Base-by-base conservation (phyloP, 2,113 vertebrate species). In the Ictalurus furcatus region DNA sequence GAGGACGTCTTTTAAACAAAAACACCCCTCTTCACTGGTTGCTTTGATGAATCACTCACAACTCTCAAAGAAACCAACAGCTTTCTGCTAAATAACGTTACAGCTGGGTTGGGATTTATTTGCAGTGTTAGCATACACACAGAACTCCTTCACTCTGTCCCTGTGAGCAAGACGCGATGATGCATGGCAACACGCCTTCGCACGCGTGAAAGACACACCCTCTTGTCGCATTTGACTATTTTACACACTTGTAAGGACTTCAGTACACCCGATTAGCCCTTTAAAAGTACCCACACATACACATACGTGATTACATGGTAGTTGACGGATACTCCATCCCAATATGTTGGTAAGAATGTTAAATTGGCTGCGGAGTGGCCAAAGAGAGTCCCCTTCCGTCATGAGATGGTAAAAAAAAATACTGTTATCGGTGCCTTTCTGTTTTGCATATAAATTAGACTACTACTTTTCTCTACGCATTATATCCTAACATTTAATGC, bases 361-460 rank as follows among this genome's bases (percentile, higher is more conserved):
- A 85, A 79, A 56, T 9, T 56, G 80, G 82, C 16, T 2, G 67
- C 25, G 40, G 2, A 40, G 2, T 40, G 40, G 40, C 40, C 40
- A 28, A 13, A 71, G 30, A 11, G 40, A 69, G 34, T 63, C 28
- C 54, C 1, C 21, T 69, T 81, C 23, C 28, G 13, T 71, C 74
- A n/a, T 56, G 5, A 44, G 44, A 52, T 48, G 7, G 11, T 1
- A n/a, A n/a, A 67, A 67, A 30, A 34, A 58, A 69, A 84, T 4
- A 85, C 40, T 65, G 63, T 44, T n/a, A 81, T 84, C 37, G 21
- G 28, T 19, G 40, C 40, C 85, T 76, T 59, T 37, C 34, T 4
- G 21, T 67, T 87, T 81, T 82, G 78, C 87, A 82, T 59, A 88
- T 28, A 74, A 88, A 88, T 88, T 58, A 12, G 65, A 44, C 80